A percentile compares a stretch with the other conserved stretches of the same genome.
Conservation (phyloP, 23 tunicate genomes). For the Ascidia mentula region DNA sequence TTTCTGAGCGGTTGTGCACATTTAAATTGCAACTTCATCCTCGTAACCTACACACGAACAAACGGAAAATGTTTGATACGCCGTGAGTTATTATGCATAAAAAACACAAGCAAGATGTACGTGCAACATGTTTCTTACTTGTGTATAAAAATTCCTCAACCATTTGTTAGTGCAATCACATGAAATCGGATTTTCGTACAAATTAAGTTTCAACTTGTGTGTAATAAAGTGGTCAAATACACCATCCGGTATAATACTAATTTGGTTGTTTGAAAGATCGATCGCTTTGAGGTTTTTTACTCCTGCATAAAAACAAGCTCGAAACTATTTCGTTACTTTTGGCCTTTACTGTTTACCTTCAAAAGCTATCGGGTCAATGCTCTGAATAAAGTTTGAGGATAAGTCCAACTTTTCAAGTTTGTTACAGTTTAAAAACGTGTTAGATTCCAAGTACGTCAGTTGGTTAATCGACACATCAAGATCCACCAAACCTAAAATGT, state of each 20-base stretch:
- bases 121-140: constrained; percentile 31
- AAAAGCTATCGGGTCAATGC: background rate
- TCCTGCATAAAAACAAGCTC: constrained; percentile 15
- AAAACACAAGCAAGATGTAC: too few species aligned
- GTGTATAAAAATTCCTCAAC: constrained; percentile 30
- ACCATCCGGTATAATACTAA: constrained; percentile 27
- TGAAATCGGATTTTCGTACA: constrained; percentile 63
- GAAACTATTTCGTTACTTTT: background rate
- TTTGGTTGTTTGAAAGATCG: constrained; percentile 65
- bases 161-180: constrained; percentile 58
- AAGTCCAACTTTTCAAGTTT: background rate
- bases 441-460: background rate
- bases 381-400: background rate
- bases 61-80: too few species aligned
- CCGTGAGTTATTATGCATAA: too few species aligned
- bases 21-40: constrained; percentile 23
- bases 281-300: constrained; percentile 24
- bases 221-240: constrained; percentile 27
- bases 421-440: background rate
- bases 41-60: background rate
- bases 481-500: background rate
- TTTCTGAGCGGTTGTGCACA: constrained; percentile 63
- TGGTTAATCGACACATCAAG: background rate
- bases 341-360: background rate
- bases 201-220: constrained; percentile 30